Evolutionary conservation across 2,797 vertebrate genomes (phyloP), one percentile per base, ranked within the genome.

Genomic region (Amblyraja radiata): DNA sequence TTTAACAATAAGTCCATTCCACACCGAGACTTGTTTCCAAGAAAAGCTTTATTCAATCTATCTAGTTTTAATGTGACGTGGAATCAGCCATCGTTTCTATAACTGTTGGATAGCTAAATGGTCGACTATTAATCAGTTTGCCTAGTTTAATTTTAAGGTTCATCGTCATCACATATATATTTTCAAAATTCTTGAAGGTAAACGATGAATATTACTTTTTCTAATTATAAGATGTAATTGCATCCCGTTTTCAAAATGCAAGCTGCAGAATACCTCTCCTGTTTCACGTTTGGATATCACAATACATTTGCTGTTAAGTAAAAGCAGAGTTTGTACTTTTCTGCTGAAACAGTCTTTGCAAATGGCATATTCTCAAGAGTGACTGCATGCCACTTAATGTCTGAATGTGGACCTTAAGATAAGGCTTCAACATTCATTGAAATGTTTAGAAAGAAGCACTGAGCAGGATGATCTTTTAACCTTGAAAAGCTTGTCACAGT

Each of bases 401-500:
- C 90, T 76, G 65, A 73, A 28, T 73, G 46, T 76, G 73, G 39
- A 92, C 90, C 46, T 92, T 74, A 76, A 92, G 90, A 92, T 92
- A 92, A 92, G 90, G 73, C 39, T 92, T 92, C 23, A 92, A 58
- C 71, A 28, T 92, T 92, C 39, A 92, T 74, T 74, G 74, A 54
- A 92, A 92, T 92, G 90, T 92, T 92, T 58, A 73, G 36, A 54
- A 92, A 92, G 90, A 76, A 76, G 90, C 39, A 76, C 25, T 6
- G 71, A 92, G 58, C 90, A 73, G 39, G 90, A 92, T 92, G 54
- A 92, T 92, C 90, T 76, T 92, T 92, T 76, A 76, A 92, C 90
- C 90, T 76, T 92, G 90, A 92, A 92, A 92, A 74, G 39, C 90
- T 92, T 92, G 39, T 92, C 65, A 92, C 65, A 92, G 71, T 6